Percentiles rank a stretch among this genome's conserved stretches.
Conservation (phyloP, 2,113 vertebrate species). For the Sialia sialis region DNA sequence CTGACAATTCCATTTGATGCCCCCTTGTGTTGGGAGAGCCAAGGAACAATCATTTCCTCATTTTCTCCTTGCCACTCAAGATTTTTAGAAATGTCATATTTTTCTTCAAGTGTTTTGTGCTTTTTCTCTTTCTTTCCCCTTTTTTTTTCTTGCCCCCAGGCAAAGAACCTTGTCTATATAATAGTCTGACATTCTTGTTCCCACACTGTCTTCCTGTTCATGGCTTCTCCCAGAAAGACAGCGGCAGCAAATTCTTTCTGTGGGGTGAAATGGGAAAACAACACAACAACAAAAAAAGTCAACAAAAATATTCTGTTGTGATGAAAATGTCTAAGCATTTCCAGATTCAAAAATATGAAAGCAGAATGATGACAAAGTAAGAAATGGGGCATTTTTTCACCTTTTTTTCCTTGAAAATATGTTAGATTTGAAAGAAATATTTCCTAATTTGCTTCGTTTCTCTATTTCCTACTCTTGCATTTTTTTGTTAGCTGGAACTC, state of each 20-base stretch:
- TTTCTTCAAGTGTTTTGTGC: neutral
- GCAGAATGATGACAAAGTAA: neutral
- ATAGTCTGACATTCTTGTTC: slow-evolving; percentile 8
- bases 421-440: neutral
- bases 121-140: neutral
- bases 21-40: slow-evolving; percentile 31
- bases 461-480: neutral
- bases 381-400: neutral
- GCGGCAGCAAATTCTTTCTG: neutral
- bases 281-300: neutral
- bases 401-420: neutral
- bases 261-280: neutral
- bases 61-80: slow-evolving; percentile 26
- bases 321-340: neutral
- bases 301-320: neutral
- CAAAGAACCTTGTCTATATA: neutral
- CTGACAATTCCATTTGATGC: neutral
- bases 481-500: neutral
- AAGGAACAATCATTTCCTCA: neutral
- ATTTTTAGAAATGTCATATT: neutral
- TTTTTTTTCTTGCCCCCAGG: neutral
- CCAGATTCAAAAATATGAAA: neutral
- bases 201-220: neutral
- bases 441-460: neutral
- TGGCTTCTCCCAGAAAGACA: neutral